phyloP scores from a whole-genome alignment of 1,140 invertebrate genomes.

The Holcopasites calliopsidis region DNA sequence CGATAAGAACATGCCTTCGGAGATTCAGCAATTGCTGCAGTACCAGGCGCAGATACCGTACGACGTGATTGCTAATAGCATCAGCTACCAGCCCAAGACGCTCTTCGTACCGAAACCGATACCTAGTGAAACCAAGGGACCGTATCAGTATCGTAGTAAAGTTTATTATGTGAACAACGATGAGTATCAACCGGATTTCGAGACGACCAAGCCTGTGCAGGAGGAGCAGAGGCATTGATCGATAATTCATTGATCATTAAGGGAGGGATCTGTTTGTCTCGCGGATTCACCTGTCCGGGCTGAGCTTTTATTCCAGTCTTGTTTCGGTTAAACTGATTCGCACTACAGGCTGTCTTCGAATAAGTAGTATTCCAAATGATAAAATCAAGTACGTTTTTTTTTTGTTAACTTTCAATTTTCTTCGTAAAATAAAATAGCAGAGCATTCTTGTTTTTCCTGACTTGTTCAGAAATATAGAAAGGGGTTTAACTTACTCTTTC shows the following conservation, averaged over 20 bases:
- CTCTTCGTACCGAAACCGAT: conserved; percentile 73
- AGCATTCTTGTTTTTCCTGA: too few relatives aligned
- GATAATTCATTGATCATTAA: too few relatives aligned
- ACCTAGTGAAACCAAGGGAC: conserved; percentile 60
- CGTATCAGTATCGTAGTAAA: conserved; percentile 69
- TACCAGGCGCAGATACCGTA: conserved; percentile 75
- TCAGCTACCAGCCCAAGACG: conserved; percentile 69
- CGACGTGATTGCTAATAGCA: conserved; percentile 75
- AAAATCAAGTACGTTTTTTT: too few relatives aligned
- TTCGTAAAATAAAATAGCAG: background rate
- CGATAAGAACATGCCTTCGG: conserved; percentile 68
- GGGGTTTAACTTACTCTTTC: background rate
- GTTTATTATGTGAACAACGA: conserved; percentile 65
- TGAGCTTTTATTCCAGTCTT: too few relatives aligned
- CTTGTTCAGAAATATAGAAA: background rate
- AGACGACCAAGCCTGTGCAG: conserved; percentile 36
- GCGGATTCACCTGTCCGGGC: background rate
- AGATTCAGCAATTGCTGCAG: conserved; percentile 71
- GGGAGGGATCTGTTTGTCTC: background rate
- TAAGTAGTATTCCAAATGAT: too few relatives aligned
- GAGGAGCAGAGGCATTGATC: conserved; percentile 49
- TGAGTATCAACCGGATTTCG: conserved; percentile 37
- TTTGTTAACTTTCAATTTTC: background rate
- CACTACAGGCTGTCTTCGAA: too few relatives aligned
- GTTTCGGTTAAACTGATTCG: background rate